Evolutionary conservation across 1,140 invertebrate genomes (phyloP), one percentile per base, ranked within the genome.

Genomic region (Diorhabda carinulata): DNA sequence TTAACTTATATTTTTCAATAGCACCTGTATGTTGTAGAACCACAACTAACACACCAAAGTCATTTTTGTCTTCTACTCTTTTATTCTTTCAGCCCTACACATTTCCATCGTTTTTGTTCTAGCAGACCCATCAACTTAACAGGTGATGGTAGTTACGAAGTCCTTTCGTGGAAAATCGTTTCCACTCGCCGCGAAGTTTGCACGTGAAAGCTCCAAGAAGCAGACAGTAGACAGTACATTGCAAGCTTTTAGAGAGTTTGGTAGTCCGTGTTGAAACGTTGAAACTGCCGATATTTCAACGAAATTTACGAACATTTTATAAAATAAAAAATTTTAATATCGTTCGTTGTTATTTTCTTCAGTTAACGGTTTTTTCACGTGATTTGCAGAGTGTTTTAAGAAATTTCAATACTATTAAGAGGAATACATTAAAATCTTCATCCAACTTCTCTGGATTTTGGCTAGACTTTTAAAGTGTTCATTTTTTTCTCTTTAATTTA

Each of bases 101-200:
- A 59, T 64, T 67, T 66, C 66, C 69, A 66, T 64, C 72, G 68
- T 61, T 56, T 61, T 67, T 71, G 25, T 68, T 52, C 47, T 52
- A 52, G 47, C 47, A 52, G 73, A 74, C 71, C 65, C 47, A 67
- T 60, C 57, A 67, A 70, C 70, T 71, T 74, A 74, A 74, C 73
- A 74, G 73, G 73, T 74, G 73, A 71, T 72, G 73, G 62, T 66
- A 70, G 63, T n/a, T 25, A 8, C 69, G 66, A 70, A 62, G 68
- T 43, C 10, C 59, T 43, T 58, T 74, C 73, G 73, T 67, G 57
- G 5, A 61, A 7, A 40, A 3, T 72, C 73, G 73, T 61, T 56
- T 66, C 68, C 66, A 60, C 66, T 68, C 73, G 73, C 66, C 64
- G 67, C 67, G 68, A 62, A 74, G 65, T 65, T 68, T 72, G 73